A percentile compares a stretch with the other conserved stretches of the same genome.
Conservation (phyloP, 2,113 vertebrate genomes). For the Emydocephalus ijimae region DNA sequence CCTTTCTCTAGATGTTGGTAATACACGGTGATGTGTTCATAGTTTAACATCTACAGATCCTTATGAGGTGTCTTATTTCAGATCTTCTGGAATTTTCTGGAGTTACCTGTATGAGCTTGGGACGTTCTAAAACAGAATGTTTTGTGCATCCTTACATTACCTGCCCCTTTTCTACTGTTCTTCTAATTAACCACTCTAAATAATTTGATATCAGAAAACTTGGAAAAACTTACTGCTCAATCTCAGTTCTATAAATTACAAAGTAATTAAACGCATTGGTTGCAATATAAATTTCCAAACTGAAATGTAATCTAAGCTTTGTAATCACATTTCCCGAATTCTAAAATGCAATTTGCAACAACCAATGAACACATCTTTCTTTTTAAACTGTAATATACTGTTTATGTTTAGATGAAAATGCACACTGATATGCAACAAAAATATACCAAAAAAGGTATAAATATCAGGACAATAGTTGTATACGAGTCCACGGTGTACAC, state of each 20-base stretch:
- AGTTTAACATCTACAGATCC: background rate
- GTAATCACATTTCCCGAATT: background rate
- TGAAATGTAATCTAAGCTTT: background rate
- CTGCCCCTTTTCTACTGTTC: background rate
- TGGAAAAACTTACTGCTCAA: background rate
- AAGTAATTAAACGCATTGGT: background rate
- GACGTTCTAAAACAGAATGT: background rate
- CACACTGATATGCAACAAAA: background rate
- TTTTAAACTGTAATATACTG: background rate
- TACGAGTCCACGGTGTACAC: background rate
- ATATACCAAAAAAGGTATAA: background rate
- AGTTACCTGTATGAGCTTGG: background rate
- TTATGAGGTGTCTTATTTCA: background rate
- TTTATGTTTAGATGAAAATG: background rate
- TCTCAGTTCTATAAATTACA: background rate
- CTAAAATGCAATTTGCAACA: background rate
- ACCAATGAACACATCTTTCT: background rate
- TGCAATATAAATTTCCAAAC: background rate
- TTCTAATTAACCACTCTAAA: background rate
- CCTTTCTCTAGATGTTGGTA: background rate
- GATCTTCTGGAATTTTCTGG: background rate
- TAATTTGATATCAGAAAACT: background rate
- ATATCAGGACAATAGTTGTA: background rate
- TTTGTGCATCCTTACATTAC: background rate
- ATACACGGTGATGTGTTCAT: background rate